Base-by-base conservation (phyloP, 2,113 vertebrate species). In the Elephantulus edwardii region DNA sequence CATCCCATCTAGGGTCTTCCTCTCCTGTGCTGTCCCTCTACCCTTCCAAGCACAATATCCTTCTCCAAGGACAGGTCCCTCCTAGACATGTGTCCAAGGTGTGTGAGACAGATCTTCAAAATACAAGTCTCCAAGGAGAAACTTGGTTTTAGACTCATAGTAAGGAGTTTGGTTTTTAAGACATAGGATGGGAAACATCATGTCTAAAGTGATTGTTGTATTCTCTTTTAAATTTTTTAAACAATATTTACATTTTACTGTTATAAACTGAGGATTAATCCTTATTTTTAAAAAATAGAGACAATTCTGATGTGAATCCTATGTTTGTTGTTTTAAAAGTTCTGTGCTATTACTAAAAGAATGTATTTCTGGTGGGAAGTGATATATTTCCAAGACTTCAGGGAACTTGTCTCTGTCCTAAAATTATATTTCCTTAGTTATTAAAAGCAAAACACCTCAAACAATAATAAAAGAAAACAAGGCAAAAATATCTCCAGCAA, bases 371-470 rank as follows among this genome's bases (percentile, higher is more conserved):
- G 83, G 86, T 95, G 86, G 83, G 93, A 94, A 93, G 64, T 44
- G 64, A 83, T 88, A 70, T 88, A 91, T 92, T 93, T 95, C 79
- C 89, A 90, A n/a, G 78, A 74, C 79, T 93, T 92, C 74, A 64
- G 79, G 91, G 83, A 79, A 81, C 44, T 84, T 81, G 78, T 94
- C 62, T 62, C 75, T 72, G 44, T 88, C 88, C 89, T 92, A 93
- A 95, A 95, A 91, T 94, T 93, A 71, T 84, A 90, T 94, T 93
- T 91, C 94, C 92, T 95, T 89, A 78, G 70, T 60, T 85, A 70
- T 93, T 88, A 78, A 88, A 94, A 93, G 91, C 79, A 90, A 91
- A 94, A 90, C 50, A 91, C 75, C 83, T 94, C 90, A 85, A 89
- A 88, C 62, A 95, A 94, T 85, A 83, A 91, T 74, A 91, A 76